Evolutionary conservation across 1,140 invertebrate genomes (phyloP), one percentile per base, ranked within the genome.

Genomic region (Samia ricini): DNA sequence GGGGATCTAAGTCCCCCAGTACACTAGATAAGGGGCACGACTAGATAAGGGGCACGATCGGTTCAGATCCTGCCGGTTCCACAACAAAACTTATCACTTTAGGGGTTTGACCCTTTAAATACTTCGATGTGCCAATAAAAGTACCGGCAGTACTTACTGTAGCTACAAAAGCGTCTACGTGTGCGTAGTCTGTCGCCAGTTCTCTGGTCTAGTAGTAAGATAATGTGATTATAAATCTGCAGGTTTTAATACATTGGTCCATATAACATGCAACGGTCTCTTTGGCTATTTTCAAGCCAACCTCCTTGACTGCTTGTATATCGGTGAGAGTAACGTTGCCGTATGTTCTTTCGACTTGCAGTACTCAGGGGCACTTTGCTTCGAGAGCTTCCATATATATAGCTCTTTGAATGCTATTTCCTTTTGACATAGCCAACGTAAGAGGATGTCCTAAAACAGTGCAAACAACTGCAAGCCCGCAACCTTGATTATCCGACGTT

Each of bases 341-440:
- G 24, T 89, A 89, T 0, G 80, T 79, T 15, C 87, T 85, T 66
- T 89, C 85, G 0, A 85, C 80, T 77, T 89, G 87, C 4, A 83
- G 81, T 36, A 89, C 80, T 64, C 77, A 71, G 0, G 87, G 24
- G 61, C 87, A 89, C 48, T 82, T 85, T 5, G 85, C 85, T 1
- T 85, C 87, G 8, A 88, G 76, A 20, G 87, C 87, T 67, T 89
- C 83, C 82, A 88, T 87, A 58, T 89, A 85, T 48, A 89, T 75
- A 1, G 83, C 85, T 61, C 87, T 68, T 50, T 89, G 87, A 1
- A 66, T 72, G 56, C 87, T 89, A 65, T 89, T 89, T 7, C 87
- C 87, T 59, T 79, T 74, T 7, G 87, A 88, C 85, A 88, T 89
- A 7, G 79, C 76, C 6, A 89, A 55, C 2, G 83, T 89, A 4